phyloP scores from a whole-genome alignment of 2,113 vertebrate genomes.

The Morone saxatilis region DNA sequence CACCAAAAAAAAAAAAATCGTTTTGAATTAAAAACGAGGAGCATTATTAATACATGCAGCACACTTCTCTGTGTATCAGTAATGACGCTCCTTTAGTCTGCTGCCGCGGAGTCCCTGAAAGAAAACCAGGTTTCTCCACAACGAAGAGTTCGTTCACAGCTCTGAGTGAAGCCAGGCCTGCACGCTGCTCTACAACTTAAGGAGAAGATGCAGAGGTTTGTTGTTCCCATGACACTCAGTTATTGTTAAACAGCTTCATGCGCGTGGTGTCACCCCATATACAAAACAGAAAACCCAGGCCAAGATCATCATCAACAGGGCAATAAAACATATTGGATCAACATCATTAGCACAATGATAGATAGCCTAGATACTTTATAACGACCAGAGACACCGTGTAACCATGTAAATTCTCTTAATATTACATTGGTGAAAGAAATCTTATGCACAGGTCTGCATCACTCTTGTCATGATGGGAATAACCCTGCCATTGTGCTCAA shows the following conservation, averaged over 20 bases:
- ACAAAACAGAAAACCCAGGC: not conserved
- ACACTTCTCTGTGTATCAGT: not conserved
- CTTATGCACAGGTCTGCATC: not conserved
- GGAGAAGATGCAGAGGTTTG: conserved; percentile 44
- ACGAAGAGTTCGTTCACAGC: conserved; percentile 45
- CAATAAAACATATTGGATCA: too few species aligned
- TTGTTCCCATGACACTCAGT: conserved; percentile 12
- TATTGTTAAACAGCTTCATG: conserved; percentile 9
- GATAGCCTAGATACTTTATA: too few species aligned
- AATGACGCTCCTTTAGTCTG: not conserved
- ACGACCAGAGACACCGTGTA: too few species aligned
- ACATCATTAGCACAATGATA: too few species aligned
- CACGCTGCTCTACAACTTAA: conserved; percentile 50
- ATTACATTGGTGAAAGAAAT: not conserved
- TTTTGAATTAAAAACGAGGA: not conserved
- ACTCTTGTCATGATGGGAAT: not conserved
- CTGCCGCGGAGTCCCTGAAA: not conserved
- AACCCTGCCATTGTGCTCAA: not conserved
- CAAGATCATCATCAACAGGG: not conserved
- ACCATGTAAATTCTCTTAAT: not conserved
- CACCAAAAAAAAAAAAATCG: not conserved
- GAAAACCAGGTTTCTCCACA: not conserved
- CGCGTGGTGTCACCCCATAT: not conserved
- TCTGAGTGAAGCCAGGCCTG: conserved; percentile 45
- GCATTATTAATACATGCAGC: conserved; percentile 5